A percentile compares a stretch with the other conserved stretches of the same genome.
Conservation (phyloP, 2,113 vertebrate species). For the Peucedramus taeniatus region DNA sequence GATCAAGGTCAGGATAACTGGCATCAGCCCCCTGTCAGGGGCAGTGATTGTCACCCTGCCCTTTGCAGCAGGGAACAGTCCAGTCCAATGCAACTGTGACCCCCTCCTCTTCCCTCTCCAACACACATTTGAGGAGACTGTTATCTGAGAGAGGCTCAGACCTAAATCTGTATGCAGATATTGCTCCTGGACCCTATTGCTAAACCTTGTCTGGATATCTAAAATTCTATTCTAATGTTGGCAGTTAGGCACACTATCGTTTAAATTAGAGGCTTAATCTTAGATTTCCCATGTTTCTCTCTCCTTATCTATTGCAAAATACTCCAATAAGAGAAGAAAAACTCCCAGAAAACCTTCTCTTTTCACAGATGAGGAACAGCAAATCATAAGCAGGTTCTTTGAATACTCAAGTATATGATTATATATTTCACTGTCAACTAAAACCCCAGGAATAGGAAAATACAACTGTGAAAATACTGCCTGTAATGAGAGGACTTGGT, state of each 20-base stretch:
- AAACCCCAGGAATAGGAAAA: slow-evolving; percentile 44
- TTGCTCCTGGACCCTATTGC: neutral
- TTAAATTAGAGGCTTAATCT: slow-evolving; percentile 14
- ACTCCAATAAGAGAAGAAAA: neutral
- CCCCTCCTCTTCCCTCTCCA: neutral
- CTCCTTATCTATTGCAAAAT: slow-evolving; percentile 1
- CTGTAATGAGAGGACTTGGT: slow-evolving; percentile 32
- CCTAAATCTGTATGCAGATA: neutral
- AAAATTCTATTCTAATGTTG: neutral
- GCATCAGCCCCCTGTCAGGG: neutral
- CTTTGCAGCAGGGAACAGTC: neutral
- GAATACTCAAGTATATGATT: slow-evolving; percentile 19
- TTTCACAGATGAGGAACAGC: neutral
- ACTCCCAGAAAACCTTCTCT: neutral
- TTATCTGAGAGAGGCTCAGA: neutral
- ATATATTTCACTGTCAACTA: slow-evolving; percentile 34
- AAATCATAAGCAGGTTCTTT: slow-evolving; percentile 36
- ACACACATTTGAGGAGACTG: neutral
- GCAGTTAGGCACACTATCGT: neutral
- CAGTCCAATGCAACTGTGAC: rapidly evolving
- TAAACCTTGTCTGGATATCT: neutral
- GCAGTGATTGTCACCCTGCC: neutral
- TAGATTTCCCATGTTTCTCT: slow-evolving; percentile 1
- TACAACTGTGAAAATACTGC: slow-evolving; percentile 31
- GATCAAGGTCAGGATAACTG: neutral